Base-by-base conservation (phyloP, 2,113 vertebrate species). In the Thalassarche chlororhynchos region DNA sequence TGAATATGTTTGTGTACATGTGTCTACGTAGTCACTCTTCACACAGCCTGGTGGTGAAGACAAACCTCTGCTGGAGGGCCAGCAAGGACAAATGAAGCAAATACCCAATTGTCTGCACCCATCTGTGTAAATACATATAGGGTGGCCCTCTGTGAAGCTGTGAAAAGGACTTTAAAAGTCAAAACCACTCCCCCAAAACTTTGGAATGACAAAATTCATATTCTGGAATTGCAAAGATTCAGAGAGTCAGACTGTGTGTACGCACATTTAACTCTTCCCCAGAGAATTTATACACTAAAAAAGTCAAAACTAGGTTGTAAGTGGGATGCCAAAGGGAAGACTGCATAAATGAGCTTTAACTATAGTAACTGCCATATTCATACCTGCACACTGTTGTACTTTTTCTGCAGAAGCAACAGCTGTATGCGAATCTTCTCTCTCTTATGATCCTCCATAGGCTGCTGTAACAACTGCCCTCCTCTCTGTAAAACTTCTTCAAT, bases 401-500 rank as follows among this genome's bases (percentile, higher is more conserved):
- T 99, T 46, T 98, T 99, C 96, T 98, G 99, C 87, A 99, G 97
- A 68, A 99, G 98, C 23, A 99, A 61, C 74, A 99, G 97, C 82
- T 99, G 98, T 69, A 98, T 93, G 36, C 98, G 98, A 62, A 99
- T 97, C 95, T 98, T 99, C 90, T 99, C 99, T 91, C 98, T 98
- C 82, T 97, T 98, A 44, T 86, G 98, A 31, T 99, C 99, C 13
- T 99, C 99, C 84, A 98, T 96, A 12, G 98, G 98, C 61, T 99
- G 98, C 85, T 98, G 99, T 71, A 99, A 96, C 87, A 99, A 77
- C 62, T 99, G 98, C 46, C 99, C 99, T 77, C 99, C 99, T 98
- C 98, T 98, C 95, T 97, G 98, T 20, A 99, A 95, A 95, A 99
- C 95, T 69, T 99, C 98, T 97, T 99, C 99, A 74, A 99, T 98